Conservation (phyloP, 2,888 invertebrate species). For the Eubasilissa splendida region DNA sequence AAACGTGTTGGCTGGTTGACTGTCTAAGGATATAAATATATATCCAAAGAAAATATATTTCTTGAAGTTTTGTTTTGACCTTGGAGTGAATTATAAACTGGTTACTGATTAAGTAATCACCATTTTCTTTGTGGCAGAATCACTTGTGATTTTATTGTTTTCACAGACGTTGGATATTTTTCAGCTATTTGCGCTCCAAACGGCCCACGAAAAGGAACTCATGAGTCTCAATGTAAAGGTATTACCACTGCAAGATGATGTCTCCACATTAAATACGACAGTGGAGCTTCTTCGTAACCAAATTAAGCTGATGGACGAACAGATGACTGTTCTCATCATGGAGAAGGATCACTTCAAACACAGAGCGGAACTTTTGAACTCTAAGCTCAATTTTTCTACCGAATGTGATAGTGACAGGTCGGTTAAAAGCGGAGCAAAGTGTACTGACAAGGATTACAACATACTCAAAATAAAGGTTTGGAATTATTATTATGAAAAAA, state of each 20-base stretch:
- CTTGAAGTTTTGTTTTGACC: no score
- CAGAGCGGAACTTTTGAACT: slow-evolving; percentile 62
- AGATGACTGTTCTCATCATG: slow-evolving; percentile 69
- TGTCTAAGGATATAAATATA: no score
- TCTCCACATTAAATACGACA: slow-evolving; percentile 74
- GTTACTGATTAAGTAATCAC: no score
- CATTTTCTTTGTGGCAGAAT: no score
- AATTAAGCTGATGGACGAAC: slow-evolving; percentile 65
- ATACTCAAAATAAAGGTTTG: slow-evolving; percentile 51
- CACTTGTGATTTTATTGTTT: background rate
- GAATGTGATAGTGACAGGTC: slow-evolving; percentile 57
- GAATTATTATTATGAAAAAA: background rate
- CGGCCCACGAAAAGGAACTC: slow-evolving; percentile 81
- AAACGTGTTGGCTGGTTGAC: no score
- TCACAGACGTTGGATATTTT: slow-evolving; percentile 59
- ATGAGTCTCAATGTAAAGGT: slow-evolving; percentile 77
- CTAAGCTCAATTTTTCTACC: slow-evolving; percentile 48
- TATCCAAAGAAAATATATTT: no score
- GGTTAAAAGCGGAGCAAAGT: slow-evolving; percentile 45
- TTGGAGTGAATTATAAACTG: no score
- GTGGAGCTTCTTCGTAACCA: slow-evolving; percentile 67
- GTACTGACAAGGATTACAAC: slow-evolving; percentile 54
- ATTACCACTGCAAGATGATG: slow-evolving; percentile 74
- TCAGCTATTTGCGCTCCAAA: slow-evolving; percentile 83
- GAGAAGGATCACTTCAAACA: slow-evolving; percentile 73